phyloP scores from a whole-genome alignment of 2,888 invertebrate genomes.

The Zelleria hepariella region DNA sequence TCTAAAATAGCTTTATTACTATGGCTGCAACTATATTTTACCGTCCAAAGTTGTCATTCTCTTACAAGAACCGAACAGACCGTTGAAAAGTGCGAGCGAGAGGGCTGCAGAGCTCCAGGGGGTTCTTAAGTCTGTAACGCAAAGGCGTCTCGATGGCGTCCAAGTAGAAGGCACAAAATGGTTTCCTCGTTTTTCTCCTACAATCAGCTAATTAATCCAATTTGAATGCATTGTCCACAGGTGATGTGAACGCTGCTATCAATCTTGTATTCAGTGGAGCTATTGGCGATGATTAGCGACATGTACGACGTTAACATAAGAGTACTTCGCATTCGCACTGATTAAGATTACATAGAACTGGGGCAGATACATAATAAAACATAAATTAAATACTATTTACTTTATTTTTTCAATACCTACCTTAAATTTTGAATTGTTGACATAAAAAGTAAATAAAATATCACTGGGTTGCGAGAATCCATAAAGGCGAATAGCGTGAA shows the following conservation, averaged over 20 bases:
- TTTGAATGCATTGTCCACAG: conserved; percentile 37
- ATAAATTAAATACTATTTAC: conserved; percentile 13
- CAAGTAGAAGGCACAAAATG: no score
- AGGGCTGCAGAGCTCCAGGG: no score
- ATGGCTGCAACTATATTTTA: no score
- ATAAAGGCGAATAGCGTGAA: conserved; percentile 28
- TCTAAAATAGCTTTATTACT: no score
- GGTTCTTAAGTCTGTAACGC: no score
- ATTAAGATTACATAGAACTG: not conserved
- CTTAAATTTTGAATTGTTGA: conserved; percentile 30
- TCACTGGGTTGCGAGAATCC: conserved; percentile 43
- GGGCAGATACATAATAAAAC: not conserved
- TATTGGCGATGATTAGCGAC: conserved; percentile 43
- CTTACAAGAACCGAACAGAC: no score
- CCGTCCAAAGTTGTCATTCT: no score
- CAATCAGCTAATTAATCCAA: no score
- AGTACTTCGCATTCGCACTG: not conserved
- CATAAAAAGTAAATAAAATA: conserved; percentile 31
- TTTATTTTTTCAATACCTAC: conserved; percentile 23
- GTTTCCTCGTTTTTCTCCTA: no score
- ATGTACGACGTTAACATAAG: not conserved
- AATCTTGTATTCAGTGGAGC: conserved; percentile 84
- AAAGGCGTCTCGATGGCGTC: no score
- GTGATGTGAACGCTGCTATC: conserved; percentile 92
- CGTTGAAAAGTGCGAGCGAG: no score